Evolutionary conservation across 2,113 vertebrate species (phyloP), one percentile per base, ranked within the genome.

Genomic region (Delphinapterus leucas): DNA sequence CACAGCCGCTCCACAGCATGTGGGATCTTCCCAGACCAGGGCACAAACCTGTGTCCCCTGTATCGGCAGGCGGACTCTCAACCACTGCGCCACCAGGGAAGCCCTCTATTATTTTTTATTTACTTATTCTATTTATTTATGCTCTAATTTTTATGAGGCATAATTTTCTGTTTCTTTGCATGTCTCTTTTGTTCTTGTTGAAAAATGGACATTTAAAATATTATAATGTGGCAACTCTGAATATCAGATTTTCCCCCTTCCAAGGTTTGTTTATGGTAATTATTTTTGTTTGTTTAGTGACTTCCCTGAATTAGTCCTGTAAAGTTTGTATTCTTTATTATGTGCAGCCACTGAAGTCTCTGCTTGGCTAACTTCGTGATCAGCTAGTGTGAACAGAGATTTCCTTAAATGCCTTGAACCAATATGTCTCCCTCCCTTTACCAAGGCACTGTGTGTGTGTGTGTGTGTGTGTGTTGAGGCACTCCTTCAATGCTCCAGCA

Each of bases 1-100:
- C 44, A 8, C 44, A 44, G 44, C 44, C 2, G 0, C 9, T 44
- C 44, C 8, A 0, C 7, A 8, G 44, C 44, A 44, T 44, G 44
- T 44, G 44, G 44, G 44, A 44, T 44, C 44, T 10, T 10, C 44
- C 44, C 44, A 2, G 44, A 44, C 8, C 7, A 8, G 44, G 44
- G 41, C 41, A 41, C 41, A 0, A 41, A 41, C 6, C 41, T 1
- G 6, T 41, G 41, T 41, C 41, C 41, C 41, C 41, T 41, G 41
- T 41, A 41, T 41, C 41, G 6, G 41, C 6, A 41, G 41, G 41
- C 1, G 1, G 44, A 44, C 44, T 44, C 44, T 44, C 44, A 44
- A 47, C 44, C 44, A 47, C 44, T 47, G 44, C 2, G 2, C 44
- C 44, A 47, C 44, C 9, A 47, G 9, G 44, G 44, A 47, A 47